Conservation (phyloP, 2,113 vertebrate genomes). For the Eurystomus gularis region DNA sequence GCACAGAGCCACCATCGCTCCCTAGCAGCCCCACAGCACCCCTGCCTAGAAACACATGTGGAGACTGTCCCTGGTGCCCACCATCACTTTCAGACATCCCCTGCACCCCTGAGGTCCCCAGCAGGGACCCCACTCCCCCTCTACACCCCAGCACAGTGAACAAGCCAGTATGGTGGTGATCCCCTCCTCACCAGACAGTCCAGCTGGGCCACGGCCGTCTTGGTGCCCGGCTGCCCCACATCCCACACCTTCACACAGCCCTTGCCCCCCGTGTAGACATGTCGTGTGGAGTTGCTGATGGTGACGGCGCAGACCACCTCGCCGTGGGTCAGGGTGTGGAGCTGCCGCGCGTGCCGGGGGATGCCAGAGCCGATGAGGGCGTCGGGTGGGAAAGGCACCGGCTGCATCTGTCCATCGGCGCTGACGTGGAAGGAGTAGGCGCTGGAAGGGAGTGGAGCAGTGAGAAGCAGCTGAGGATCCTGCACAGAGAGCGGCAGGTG, state of each 20-base stretch:
- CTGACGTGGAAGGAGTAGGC: conserved; percentile 86
- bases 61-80: fast-evolving
- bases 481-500: fast-evolving
- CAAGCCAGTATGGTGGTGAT: not conserved
- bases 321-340: conserved; percentile 86
- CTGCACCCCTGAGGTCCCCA: not conserved
- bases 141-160: not conserved
- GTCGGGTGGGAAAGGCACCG: conserved; percentile 86
- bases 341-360: conserved; percentile 84
- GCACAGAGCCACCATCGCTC: not conserved
- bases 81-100: not conserved
- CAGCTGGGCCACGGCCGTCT: conserved; percentile 87
- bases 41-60: fast-evolving
- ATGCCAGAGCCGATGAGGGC: conserved; percentile 83
- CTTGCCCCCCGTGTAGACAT: conserved; percentile 90
- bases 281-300: conserved; percentile 75
- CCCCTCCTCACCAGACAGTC: conserved; percentile 81
- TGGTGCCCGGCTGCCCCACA: conserved; percentile 35
- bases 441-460: not conserved
- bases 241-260: conserved; percentile 83
- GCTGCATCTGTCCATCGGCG: conserved; percentile 91
- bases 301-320: conserved; percentile 93
- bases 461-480: fast-evolving
- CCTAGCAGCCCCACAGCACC: not conserved
- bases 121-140: not conserved